Evolutionary conservation across 2,797 vertebrate species (phyloP).

Genomic region (Pygocentrus nattereri): DNA sequence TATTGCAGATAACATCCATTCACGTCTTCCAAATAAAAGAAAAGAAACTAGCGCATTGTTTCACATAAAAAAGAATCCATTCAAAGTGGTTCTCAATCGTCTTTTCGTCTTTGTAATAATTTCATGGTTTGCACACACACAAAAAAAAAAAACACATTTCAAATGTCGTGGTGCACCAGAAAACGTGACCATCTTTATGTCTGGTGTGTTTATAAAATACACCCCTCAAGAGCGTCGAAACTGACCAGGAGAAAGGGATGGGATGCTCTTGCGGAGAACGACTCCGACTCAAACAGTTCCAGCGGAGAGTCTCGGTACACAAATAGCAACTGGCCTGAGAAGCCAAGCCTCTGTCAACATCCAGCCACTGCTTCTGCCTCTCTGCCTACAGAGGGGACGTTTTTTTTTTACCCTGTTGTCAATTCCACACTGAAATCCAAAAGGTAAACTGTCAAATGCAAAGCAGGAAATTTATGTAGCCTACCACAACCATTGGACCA

Average conservation of each 20-base stretch:
- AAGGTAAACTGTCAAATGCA: slow-evolving; percentile 53
- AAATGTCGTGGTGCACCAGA: slow-evolving; percentile 47
- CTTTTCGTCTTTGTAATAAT: slow-evolving; percentile 56
- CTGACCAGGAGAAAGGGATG: slow-evolving; percentile 31
- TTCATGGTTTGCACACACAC: slow-evolving; percentile 47
- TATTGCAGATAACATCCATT: slow-evolving; percentile 42
- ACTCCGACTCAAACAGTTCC: slow-evolving; percentile 62
- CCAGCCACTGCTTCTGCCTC: slow-evolving; percentile 56
- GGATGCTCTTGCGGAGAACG: slow-evolving; percentile 61
- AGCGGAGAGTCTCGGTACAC: slow-evolving; percentile 28
- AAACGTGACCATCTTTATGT: slow-evolving; percentile 40
- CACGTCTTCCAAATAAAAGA: slow-evolving; percentile 62
- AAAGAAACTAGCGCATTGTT: slow-evolving; percentile 63
- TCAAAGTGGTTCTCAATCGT: slow-evolving; percentile 56
- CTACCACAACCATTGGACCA: slow-evolving; percentile 58
- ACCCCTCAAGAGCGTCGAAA: slow-evolving; percentile 45
- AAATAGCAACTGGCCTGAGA: slow-evolving; percentile 24
- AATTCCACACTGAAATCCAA: slow-evolving; percentile 67
- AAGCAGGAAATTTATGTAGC: slow-evolving; percentile 36
- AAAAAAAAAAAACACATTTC: slow-evolving; percentile 42
- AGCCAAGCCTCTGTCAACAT: slow-evolving; percentile 54
- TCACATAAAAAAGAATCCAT: slow-evolving; percentile 61
- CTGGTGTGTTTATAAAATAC: slow-evolving; percentile 16
- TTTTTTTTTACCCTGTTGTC: slow-evolving; percentile 80
- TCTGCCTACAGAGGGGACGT: slow-evolving; percentile 60